Base-by-base conservation (phyloP, 2,113 vertebrate species). In the Scomber scombrus region DNA sequence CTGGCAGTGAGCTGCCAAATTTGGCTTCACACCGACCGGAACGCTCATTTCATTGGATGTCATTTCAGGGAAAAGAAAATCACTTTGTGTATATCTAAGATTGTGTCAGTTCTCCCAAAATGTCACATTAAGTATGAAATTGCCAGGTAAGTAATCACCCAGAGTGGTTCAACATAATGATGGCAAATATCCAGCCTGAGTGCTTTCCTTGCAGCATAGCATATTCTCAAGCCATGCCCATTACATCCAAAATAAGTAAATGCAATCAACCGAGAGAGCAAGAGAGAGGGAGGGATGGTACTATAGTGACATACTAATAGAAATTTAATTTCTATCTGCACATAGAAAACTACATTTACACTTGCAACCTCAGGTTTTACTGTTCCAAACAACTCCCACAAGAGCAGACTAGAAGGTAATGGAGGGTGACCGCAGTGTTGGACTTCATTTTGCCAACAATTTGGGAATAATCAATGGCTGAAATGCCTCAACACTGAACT, bases 211-310 rank as follows among this genome's bases (percentile, higher is more conserved):
- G 73, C 60, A 66, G 56, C 51, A 16, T 49, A 47, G 55, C 65
- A 72, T 72, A 86, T 85, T 80, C 78, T 64, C 54, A 72, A 69
- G 58, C 50, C 56, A 68, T 11, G 66, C 57, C 69, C 61, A 57
- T 87, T 76, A 73, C 51, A 58, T 66, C 64, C 51, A 40, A 82
- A 70, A 88, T 75, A 78, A 81, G 74, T 72, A 81, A 89, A 85
- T 71, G 71, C 81, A 88, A 80, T 81, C 75, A 86, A 56, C 26
- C 51, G 34, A 21, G 50, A 16, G 40, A 26, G 23, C 23, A 26
- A 26, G 23, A 31, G 21, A 43, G 29, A 23, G 15, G 19, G 11
- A 14, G 15, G 19, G 43, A 15, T n/a, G 47, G 23, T 54, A 55
- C 68, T 66, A 40, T 75, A 75, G 62, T 56, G 67, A 78, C 72